A percentile compares a stretch with the other conserved stretches of the same genome.
Conservation (phyloP, 1,140 invertebrate species). For the Holotrichia oblita region DNA sequence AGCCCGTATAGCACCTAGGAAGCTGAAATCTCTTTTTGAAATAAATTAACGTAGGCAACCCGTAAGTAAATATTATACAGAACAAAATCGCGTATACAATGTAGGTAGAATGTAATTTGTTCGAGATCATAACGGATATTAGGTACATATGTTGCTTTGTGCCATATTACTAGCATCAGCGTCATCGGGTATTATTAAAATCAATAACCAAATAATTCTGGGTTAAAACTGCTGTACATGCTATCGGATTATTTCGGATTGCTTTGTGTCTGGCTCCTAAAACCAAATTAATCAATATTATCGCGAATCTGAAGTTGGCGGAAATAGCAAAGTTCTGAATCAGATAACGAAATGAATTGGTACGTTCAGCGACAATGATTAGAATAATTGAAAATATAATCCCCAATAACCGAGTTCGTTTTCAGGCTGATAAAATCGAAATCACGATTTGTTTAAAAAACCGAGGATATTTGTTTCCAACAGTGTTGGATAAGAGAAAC, state of each 20-base stretch:
- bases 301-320: constrained; percentile 14
- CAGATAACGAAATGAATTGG: constrained; percentile 18
- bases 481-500: no score
- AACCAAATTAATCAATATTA: constrained; percentile 6
- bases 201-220: constrained; percentile 13
- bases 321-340: constrained; percentile 33
- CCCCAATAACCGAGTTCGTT: background rate
- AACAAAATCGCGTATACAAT: no score
- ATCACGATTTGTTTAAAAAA: no score
- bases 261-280: background rate
- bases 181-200: background rate
- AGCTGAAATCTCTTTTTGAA: no score
- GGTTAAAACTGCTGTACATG: background rate
- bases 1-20: no score
- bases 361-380: background rate
- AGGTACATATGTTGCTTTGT: background rate
- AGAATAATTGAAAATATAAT: no score
- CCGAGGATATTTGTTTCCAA: no score
- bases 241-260: constrained; percentile 7
- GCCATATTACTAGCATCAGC: background rate
- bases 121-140: background rate
- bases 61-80: no score
- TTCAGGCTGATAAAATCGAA: no score
- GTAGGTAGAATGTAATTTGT: background rate
- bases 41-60: no score